Conservation (phyloP, 2,797 vertebrate genomes). For the Eospalax fontanierii region DNA sequence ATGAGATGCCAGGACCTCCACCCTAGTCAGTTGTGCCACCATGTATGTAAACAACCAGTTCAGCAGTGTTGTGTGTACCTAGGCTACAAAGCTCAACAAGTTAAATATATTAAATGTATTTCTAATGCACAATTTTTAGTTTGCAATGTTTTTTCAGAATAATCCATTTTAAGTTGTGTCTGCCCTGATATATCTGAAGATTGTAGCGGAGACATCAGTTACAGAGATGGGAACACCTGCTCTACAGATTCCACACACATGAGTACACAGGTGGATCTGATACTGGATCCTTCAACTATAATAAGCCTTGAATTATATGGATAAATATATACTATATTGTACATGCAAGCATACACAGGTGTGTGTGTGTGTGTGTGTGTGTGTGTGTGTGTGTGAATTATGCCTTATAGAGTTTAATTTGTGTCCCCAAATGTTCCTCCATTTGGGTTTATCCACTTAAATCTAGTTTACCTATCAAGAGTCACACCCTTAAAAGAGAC, state of each 20-base stretch:
- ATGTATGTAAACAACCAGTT: no score
- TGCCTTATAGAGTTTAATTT: no score
- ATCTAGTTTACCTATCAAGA: no score
- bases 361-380: no score
- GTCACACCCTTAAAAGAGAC: no score
- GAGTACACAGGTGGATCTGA: not conserved
- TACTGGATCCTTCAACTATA: not conserved
- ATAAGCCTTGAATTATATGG: not conserved
- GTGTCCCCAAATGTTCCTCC: no score
- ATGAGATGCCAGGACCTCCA: no score
- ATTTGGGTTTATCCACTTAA: no score
- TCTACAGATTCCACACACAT: accelerated
- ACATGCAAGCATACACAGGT: no score
- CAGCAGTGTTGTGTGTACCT: not conserved
- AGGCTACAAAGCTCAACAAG: not conserved
- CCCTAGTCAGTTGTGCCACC: not conserved
- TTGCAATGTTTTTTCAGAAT: not conserved
- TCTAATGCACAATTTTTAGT: not conserved
- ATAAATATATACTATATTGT: slow-evolving; percentile 26
- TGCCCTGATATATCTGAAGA: not conserved
- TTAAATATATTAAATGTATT: not conserved
- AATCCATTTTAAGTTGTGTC: not conserved
- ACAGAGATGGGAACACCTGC: not conserved
- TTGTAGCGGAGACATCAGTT: not conserved
- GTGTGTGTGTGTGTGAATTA: no score